phyloP scores from a whole-genome alignment of 2,888 invertebrate genomes.

The Drosophila mulleri region DNA sequence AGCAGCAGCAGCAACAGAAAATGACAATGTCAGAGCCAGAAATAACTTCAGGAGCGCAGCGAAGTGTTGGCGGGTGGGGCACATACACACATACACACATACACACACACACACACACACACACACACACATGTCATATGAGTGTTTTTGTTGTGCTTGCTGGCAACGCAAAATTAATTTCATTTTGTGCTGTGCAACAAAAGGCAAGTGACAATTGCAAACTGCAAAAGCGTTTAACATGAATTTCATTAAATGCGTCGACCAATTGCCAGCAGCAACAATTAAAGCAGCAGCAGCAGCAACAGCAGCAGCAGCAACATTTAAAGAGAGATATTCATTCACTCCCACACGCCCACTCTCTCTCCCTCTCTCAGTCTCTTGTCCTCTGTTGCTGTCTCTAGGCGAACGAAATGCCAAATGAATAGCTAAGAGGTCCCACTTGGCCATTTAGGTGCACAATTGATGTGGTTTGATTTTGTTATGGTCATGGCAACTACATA shows the following conservation, averaged over 20 bases:
- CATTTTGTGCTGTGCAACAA: constrained; percentile 59
- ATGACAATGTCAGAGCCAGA: constrained; percentile 64
- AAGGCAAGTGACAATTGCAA: constrained; percentile 72
- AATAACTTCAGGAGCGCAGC: neutral
- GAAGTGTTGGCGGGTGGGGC: constrained; percentile 3
- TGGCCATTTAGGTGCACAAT: constrained; percentile 80
- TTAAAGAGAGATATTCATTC: constrained; percentile 29
- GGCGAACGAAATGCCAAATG: constrained; percentile 58
- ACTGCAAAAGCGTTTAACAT: constrained; percentile 70
- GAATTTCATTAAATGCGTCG: constrained; percentile 64
- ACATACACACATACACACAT: too few species aligned
- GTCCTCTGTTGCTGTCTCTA: constrained; percentile 9
- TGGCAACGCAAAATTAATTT: constrained; percentile 78
- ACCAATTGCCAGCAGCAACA: constrained; percentile 37
- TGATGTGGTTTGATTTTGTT: constrained; percentile 82
- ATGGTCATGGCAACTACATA: constrained; percentile 74
- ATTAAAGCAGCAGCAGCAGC: constrained; percentile 35
- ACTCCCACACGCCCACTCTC: too few species aligned
- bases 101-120: neutral
- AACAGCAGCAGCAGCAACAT: constrained; percentile 12
- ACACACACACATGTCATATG: constrained; percentile 62
- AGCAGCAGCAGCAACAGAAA: neutral
- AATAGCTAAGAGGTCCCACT: constrained; percentile 81
- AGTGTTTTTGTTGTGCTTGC: constrained; percentile 63
- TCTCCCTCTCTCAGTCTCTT: neutral